Evolutionary conservation across 1,140 invertebrate species (phyloP).

Genomic region (Neotoxoptera formosana): DNA sequence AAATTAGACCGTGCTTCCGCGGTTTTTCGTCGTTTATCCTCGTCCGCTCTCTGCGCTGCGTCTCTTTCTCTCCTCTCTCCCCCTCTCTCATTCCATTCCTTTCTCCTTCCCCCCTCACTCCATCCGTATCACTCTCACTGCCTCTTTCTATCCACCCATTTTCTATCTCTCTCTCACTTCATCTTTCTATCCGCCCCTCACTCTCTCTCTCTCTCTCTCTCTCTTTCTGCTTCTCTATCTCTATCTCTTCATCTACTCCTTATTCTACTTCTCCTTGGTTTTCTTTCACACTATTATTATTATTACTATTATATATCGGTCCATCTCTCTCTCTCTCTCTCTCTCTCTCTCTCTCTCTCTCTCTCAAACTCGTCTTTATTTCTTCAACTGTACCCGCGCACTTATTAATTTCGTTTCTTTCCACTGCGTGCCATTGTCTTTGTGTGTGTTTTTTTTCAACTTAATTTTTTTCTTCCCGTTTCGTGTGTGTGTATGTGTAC

Average conservation of each 20-base stretch:
- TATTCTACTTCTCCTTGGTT: background rate
- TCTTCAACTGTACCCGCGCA: background rate
- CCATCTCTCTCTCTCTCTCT: background rate
- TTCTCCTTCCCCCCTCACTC: background rate
- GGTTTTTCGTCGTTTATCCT: conserved; percentile 38
- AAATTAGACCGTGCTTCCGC: conserved; percentile 39
- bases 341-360: background rate
- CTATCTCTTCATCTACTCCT: background rate
- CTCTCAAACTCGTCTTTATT: background rate
- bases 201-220: no score
- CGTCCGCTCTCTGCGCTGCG: background rate
- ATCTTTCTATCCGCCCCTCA: background rate
- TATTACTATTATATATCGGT: background rate
- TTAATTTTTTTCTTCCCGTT: background rate
- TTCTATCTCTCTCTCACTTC: background rate
- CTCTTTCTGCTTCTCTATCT: background rate
- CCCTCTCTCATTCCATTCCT: background rate
- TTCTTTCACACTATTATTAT: conserved; percentile 10
- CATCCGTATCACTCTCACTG: background rate
- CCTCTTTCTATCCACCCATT: background rate
- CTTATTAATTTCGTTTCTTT: conserved; percentile 13
- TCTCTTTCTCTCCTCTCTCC: no score
- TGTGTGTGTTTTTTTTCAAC: background rate
- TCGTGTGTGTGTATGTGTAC: background rate
- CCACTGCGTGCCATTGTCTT: background rate